A percentile compares a stretch with the other conserved stretches of the same genome.
These are phyloP conservation scores for Stenolophus ochropezus DNA, from an alignment of 2,888 invertebrate genomes.

Conservation along the genomic window DNA sequence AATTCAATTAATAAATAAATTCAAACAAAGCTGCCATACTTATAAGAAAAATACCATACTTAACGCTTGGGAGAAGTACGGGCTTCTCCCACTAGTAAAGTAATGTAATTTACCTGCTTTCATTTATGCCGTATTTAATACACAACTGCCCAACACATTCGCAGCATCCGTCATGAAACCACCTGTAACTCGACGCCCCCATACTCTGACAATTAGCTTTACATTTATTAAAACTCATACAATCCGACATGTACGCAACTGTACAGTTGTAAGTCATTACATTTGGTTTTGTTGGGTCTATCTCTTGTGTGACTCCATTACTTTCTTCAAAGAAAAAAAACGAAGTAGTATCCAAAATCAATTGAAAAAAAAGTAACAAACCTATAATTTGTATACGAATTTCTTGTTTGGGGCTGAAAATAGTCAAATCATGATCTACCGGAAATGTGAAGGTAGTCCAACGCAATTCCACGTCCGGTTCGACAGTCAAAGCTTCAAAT, in stretches of 20 bases:
- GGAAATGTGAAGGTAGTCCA: constrained; percentile 92
- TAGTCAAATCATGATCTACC: constrained; percentile 82
- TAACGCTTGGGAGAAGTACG: too few relatives aligned
- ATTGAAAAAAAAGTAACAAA: constrained; percentile 77
- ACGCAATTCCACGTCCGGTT: constrained; percentile 83
- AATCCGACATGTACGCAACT: constrained; percentile 92
- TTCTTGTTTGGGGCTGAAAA: constrained; percentile 81
- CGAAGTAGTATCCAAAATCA: too few relatives aligned
- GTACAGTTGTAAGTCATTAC: constrained; percentile 90
- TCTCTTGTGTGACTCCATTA: constrained; percentile 82
- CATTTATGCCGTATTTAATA: constrained; percentile 91
- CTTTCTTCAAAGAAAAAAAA: constrained; percentile 56
- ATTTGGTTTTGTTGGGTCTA: constrained; percentile 77
- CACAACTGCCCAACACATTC: constrained; percentile 93
- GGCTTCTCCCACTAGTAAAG: too few relatives aligned
- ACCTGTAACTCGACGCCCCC: constrained; percentile 89
- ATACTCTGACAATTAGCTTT: constrained; percentile 87
- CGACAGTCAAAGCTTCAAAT: constrained; percentile 87
- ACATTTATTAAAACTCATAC: constrained; percentile 92
- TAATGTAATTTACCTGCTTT: constrained; percentile 79
- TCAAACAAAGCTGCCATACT: too few relatives aligned
- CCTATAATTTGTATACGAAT: constrained; percentile 79
- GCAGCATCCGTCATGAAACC: constrained; percentile 97
- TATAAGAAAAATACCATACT: too few relatives aligned
- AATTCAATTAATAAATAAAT: too few relatives aligned